A percentile compares a stretch with the other conserved stretches of the same genome.
Conservation (phyloP, 2,113 vertebrate species). For the Lamprotornis superbus region DNA sequence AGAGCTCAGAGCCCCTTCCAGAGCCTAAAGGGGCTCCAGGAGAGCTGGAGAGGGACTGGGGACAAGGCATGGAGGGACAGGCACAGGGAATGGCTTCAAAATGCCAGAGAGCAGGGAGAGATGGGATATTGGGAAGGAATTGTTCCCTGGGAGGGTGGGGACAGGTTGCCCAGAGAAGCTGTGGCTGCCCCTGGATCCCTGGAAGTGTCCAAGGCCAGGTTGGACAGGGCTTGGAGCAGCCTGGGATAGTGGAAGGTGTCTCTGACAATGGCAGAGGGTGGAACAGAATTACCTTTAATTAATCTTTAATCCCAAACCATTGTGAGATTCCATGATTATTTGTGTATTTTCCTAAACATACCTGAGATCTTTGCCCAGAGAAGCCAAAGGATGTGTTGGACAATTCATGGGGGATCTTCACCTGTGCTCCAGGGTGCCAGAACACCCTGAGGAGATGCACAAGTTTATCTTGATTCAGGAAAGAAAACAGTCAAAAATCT, state of each 20-base stretch:
- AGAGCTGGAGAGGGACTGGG: not conserved
- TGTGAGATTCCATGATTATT: fast-evolving
- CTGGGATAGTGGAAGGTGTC: not conserved
- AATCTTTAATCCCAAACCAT: not conserved
- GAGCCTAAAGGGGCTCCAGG: not conserved
- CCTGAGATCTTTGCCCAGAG: not conserved
- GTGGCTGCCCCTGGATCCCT: not conserved
- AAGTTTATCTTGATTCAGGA: not conserved
- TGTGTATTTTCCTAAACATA: not conserved
- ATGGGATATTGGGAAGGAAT: not conserved
- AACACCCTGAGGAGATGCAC: not conserved
- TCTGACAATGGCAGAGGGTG: fast-evolving
- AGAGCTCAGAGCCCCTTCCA: not conserved
- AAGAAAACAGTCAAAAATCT: not conserved
- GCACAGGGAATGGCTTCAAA: not conserved
- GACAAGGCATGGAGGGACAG: not conserved
- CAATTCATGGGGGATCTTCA: not conserved
- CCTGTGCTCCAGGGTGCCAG: not conserved
- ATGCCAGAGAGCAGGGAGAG: fast-evolving
- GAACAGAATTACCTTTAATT: fast-evolving
- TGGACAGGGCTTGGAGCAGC: fast-evolving
- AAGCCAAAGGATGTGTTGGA: not conserved
- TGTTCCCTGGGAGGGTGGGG: fast-evolving
- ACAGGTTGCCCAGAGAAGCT: not conserved
- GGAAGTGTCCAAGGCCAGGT: not conserved